phyloP scores from a whole-genome alignment of 2,888 invertebrate genomes.

The Therioaphis trifolii region DNA sequence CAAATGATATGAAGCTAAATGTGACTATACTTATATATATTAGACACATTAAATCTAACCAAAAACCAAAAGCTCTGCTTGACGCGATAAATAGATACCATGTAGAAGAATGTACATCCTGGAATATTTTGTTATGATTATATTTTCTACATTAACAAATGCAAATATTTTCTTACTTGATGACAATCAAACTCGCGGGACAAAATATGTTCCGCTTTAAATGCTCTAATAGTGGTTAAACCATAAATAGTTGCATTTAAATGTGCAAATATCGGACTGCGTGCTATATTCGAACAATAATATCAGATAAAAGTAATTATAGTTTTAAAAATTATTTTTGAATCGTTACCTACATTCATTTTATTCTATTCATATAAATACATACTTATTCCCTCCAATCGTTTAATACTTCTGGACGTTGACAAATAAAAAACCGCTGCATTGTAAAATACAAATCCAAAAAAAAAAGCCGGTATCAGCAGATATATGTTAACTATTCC shows the following conservation, averaged over 20 bases:
- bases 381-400: conserved; percentile 77
- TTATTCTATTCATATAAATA: conserved; percentile 63
- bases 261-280: conserved; percentile 86
- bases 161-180: conserved; percentile 69
- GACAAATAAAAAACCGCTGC: conserved; percentile 76
- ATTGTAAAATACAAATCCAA: conserved; percentile 74
- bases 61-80: conserved; percentile 94
- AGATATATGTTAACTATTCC: conserved; percentile 71
- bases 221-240: conserved; percentile 82
- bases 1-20: conserved; percentile 80
- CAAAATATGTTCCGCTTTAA: conserved; percentile 76
- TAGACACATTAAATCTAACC: conserved; percentile 89
- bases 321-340: too few species aligned
- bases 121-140: background rate
- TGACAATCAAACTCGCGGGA: conserved; percentile 69
- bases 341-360: too few species aligned
- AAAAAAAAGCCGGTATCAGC: conserved; percentile 72
- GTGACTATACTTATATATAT: conserved; percentile 88
- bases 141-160: too few species aligned
- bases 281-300: conserved; percentile 72
- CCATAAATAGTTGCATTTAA: conserved; percentile 83
- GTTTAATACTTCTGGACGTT: conserved; percentile 78
- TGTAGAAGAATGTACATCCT: conserved; percentile 74
- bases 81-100: conserved; percentile 92
- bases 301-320: conserved; percentile 67